Evolutionary conservation across 2,113 vertebrate genomes (phyloP), one percentile per base, ranked within the genome.

Genomic region (Hippocampus zosterae): DNA sequence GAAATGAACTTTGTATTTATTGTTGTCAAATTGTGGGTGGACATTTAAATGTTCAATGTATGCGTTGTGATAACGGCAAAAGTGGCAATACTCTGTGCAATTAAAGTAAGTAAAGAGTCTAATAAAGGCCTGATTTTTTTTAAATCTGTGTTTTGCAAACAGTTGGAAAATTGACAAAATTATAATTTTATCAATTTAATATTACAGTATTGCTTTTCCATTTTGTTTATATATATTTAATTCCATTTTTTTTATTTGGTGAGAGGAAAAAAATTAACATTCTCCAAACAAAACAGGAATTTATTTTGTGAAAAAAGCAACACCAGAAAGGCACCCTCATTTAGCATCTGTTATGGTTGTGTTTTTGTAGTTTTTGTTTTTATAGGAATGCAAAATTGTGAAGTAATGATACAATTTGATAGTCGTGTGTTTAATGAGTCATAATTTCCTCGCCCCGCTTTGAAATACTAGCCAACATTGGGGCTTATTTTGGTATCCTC

Each of bases 1-100:
- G 46, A 23, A 16, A 25, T 46, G 41, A 65, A 44, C 6, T 46
- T 63, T 19, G 37, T 65, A 65, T 65, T 65, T 65, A 46, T 65
- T 65, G 19, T 57, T 42, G 60, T 41, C 37, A n/a, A 23, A n/a
- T 23, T 63, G n/a, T 65, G 41, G 62, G 62, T 23, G 41, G 13
- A 44, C 16, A 5, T 40, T 62, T 23, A 23, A 8, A 23, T 23
- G 62, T 63, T 21, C 62, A 46, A 65, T 65, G 15, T n/a, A 64
- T 13, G 11, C 6, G 7, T 7, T 41, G 61, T 27, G 9, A 3
- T 33, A 9, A 37, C 18, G 1, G 27, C 27, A 33, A 60, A 60
- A 8, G 27, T 33, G 5, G 25, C 55, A 5, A 13, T 27, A 60
- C 27, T 8, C 1, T 59, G 57, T 8, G 56, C 56, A 5, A 27